Evolutionary conservation across 2,113 vertebrate species (phyloP).

Genomic region (Perognathus longimembris): DNA sequence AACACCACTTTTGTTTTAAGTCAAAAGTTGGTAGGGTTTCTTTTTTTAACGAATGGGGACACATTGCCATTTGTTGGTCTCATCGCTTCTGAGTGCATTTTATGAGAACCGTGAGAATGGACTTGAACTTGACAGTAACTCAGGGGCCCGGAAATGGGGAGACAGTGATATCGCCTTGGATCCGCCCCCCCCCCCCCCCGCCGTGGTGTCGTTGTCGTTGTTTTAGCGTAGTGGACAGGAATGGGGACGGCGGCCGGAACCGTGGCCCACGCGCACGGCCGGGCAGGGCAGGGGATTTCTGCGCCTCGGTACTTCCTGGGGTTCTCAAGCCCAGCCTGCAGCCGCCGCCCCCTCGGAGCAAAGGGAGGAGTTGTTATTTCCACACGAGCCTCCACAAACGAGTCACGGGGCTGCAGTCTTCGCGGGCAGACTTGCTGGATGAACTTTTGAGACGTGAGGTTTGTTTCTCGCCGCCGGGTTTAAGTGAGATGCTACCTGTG

Average conservation of each 20-base stretch:
- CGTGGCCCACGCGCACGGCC: too few relatives aligned
- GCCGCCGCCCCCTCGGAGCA: constrained; percentile 67
- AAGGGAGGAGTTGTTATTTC: constrained; percentile 80
- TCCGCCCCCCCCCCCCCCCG: background rate
- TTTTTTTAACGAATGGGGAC: background rate
- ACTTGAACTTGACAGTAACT: constrained; percentile 23
- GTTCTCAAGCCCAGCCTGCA: constrained; percentile 17
- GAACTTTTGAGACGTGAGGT: constrained; percentile 55
- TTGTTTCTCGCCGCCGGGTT: too few relatives aligned
- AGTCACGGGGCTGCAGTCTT: constrained; percentile 63
- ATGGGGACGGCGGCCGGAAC: background rate
- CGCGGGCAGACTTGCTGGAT: constrained; percentile 27
- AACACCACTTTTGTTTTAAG: background rate
- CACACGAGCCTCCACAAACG: constrained; percentile 72
- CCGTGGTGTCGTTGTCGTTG: too few relatives aligned
- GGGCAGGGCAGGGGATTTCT: background rate
- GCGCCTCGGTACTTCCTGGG: constrained; percentile 62
- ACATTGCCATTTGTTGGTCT: background rate
- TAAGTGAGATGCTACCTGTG: too few relatives aligned
- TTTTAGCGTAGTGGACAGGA: background rate
- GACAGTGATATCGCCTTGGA: background rate
- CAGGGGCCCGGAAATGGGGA: constrained; percentile 24
- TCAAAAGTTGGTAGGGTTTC: background rate
- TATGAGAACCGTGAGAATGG: background rate
- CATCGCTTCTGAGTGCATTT: constrained; percentile 43